A percentile compares a stretch with the other conserved stretches of the same genome.
These are phyloP conservation scores for Acanthopagrus latus DNA, from an alignment of 2,797 vertebrate species.

Conservation along the genomic window DNA sequence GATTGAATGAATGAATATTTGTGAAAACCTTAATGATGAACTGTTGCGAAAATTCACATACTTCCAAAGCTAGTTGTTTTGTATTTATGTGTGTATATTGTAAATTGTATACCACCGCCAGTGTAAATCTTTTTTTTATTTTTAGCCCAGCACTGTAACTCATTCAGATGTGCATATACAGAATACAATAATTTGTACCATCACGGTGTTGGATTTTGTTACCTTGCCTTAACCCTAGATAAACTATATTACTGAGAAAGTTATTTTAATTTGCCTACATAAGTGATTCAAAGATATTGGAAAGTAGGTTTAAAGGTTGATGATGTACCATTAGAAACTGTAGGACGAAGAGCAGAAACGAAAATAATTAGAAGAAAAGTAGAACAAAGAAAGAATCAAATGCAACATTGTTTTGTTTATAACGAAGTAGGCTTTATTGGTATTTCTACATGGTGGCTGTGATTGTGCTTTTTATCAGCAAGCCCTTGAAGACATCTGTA, in stretches of 20 bases:
- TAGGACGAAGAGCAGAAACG: not conserved
- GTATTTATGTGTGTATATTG: no score
- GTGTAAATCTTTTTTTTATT: no score
- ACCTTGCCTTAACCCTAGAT: not conserved
- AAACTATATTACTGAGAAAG: not conserved
- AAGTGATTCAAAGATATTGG: not conserved
- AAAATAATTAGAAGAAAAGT: not conserved
- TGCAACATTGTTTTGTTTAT: not conserved
- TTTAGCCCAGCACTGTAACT: no score
- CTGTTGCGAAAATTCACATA: no score
- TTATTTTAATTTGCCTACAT: not conserved
- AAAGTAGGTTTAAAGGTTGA: not conserved
- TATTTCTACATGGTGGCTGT: not conserved
- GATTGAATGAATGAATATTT: no score
- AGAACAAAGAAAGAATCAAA: not conserved
- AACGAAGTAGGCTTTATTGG: constrained; percentile 24
- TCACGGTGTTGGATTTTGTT: not conserved
- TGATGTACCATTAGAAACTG: no score
- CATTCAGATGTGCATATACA: no score
- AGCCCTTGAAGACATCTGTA: not conserved
- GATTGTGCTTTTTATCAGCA: not conserved
- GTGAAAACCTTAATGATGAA: no score
- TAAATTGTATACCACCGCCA: no score
- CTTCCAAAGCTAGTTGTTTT: not conserved
- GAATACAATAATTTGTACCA: no score